Evolutionary conservation across 1,140 invertebrate species (phyloP).

Genomic region (Panagrolaimus sp.): DNA sequence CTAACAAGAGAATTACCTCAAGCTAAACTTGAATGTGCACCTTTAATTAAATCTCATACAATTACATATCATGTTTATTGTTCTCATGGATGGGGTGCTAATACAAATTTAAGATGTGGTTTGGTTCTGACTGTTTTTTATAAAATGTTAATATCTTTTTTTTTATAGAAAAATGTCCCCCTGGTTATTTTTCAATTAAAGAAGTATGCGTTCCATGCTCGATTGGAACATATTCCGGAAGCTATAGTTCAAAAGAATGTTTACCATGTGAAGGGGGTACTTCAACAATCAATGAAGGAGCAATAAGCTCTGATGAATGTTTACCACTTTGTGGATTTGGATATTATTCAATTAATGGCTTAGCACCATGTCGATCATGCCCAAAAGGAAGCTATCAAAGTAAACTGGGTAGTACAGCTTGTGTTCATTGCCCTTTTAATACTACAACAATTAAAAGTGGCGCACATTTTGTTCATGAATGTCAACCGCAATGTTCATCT

Average conservation of each 20-base stretch:
- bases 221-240: slow-evolving; percentile 11
- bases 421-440: neutral
- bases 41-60: slow-evolving; percentile 10
- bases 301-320: slow-evolving; percentile 18
- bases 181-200: slow-evolving; percentile 22
- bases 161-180: slow-evolving; percentile 27
- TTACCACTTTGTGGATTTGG: slow-evolving; percentile 15
- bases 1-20: neutral
- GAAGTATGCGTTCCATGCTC: slow-evolving; percentile 22
- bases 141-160: slow-evolving; percentile 11
- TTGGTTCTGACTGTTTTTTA: neutral
- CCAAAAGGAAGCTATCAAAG: slow-evolving; percentile 23
- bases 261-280: slow-evolving; percentile 18
- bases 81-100: slow-evolving; percentile 24
- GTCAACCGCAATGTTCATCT: neutral
- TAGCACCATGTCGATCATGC: slow-evolving; percentile 22
- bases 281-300: slow-evolving; percentile 11
- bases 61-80: slow-evolving; percentile 25
- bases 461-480: neutral
- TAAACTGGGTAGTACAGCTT: slow-evolving; percentile 15
- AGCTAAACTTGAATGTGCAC: neutral
- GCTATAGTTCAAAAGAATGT: slow-evolving; percentile 12
- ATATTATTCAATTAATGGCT: slow-evolving; percentile 19
- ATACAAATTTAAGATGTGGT: slow-evolving; percentile 28
- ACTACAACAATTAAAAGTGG: neutral